phyloP scores from a whole-genome alignment of 2,797 vertebrate genomes.

The Thalassophryne amazonica region DNA sequence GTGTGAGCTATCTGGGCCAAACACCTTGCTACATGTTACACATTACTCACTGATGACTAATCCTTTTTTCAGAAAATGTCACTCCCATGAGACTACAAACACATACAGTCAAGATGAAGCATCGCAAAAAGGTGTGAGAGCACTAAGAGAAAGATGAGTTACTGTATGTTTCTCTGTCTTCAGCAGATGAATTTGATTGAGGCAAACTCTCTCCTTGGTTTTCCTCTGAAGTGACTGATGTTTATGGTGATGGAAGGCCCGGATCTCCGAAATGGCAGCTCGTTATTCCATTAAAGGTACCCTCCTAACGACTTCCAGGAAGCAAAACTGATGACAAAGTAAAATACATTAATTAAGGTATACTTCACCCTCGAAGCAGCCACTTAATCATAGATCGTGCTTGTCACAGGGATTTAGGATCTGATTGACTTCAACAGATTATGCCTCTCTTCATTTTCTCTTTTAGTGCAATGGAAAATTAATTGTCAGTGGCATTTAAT shows the following conservation, averaged over 20 bases:
- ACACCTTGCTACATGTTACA: slow-evolving; percentile 45
- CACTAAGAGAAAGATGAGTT: slow-evolving; percentile 25
- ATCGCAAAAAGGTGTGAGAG: slow-evolving; percentile 4
- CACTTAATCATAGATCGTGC: slow-evolving; percentile 65
- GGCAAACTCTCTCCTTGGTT: slow-evolving; percentile 4
- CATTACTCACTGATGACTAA: slow-evolving; percentile 27
- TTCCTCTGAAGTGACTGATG: slow-evolving; percentile 21
- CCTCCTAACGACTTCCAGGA: slow-evolving; percentile 43
- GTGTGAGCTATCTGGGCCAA: slow-evolving; percentile 42
- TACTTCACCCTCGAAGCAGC: slow-evolving; percentile 27
- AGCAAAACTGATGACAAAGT: slow-evolving; percentile 68
- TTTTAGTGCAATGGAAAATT: slow-evolving; percentile 60
- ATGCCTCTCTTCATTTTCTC: slow-evolving; percentile 57
- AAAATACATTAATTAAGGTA: slow-evolving; percentile 71
- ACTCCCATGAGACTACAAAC: slow-evolving; percentile 10
- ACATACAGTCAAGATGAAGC: slow-evolving; percentile 12
- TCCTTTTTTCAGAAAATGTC: slow-evolving; percentile 31
- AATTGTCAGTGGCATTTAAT: slow-evolving; percentile 69
- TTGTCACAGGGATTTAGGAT: slow-evolving; percentile 66
- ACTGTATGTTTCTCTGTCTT: slow-evolving; percentile 18
- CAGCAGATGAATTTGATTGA: background rate
- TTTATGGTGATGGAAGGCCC: slow-evolving; percentile 38
- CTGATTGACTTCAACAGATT: slow-evolving; percentile 72
- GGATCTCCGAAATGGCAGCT: slow-evolving; percentile 21
- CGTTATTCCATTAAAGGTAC: slow-evolving; percentile 53